Evolutionary conservation across 64 coral and sea anemone species (phyloP).

Genomic region (Stichodactyla helianthus): DNA sequence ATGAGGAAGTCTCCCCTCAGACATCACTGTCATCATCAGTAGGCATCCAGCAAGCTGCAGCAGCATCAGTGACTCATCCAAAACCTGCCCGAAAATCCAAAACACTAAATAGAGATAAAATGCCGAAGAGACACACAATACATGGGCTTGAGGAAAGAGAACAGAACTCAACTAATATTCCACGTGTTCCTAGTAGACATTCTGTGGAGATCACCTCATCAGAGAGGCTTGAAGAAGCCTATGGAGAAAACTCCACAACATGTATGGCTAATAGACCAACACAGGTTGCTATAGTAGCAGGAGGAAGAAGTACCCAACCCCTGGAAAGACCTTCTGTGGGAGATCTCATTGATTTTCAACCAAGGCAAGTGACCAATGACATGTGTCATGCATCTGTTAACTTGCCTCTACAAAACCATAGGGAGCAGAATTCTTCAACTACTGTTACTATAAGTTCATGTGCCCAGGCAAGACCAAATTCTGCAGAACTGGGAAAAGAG

Average conservation of each 20-base stretch:
- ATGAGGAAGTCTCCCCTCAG: background rate
- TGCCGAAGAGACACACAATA: slow-evolving; percentile 52
- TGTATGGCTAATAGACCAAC: background rate
- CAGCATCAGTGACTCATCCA: background rate
- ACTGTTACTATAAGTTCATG: background rate
- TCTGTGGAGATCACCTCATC: slow-evolving; percentile 57
- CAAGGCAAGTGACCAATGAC: background rate
- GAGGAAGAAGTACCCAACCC: background rate
- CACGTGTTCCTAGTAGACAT: slow-evolving; percentile 24
- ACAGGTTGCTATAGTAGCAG: background rate
- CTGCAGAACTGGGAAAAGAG: slow-evolving; percentile 76
- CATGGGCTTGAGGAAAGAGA: slow-evolving; percentile 35
- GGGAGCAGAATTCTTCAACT: background rate
- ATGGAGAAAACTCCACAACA: background rate
- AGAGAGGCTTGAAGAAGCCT: slow-evolving; percentile 38
- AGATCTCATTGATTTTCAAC: slow-evolving; percentile 9
- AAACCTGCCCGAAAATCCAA: slow-evolving; percentile 21
- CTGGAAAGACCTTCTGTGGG: background rate
- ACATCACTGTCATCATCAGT: background rate
- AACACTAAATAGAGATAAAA: slow-evolving; percentile 15
- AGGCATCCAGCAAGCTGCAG: background rate
- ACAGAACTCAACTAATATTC: background rate
- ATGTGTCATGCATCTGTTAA: background rate
- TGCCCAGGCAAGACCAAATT: slow-evolving; percentile 58
- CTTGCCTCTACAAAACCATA: background rate